Percentiles rank a stretch among this genome's conserved stretches.
Evolutionary conservation across 1,140 invertebrate species (phyloP).

Genomic region (Drosophila takahashii): DNA sequence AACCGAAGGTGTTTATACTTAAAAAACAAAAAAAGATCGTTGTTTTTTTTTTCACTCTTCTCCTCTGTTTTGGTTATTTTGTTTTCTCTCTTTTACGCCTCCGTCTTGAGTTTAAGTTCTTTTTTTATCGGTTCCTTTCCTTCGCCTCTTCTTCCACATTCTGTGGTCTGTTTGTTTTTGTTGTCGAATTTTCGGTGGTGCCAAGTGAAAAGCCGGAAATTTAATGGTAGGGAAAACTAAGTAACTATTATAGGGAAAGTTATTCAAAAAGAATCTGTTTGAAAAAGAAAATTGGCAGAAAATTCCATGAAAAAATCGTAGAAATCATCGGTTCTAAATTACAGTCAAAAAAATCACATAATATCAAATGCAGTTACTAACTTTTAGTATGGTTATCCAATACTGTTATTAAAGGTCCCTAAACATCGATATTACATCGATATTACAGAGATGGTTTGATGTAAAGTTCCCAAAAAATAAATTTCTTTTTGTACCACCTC

Average conservation of each 20-base stretch:
- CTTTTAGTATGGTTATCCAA: too few species aligned
- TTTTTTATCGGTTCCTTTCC: conserved; percentile 16
- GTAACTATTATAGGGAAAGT: conserved; percentile 36
- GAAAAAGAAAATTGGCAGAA: conserved; percentile 7
- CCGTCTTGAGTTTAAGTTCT: conserved; percentile 34
- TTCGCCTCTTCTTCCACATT: conserved; percentile 9
- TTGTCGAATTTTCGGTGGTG: conserved; percentile 29
- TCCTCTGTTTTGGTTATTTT: conserved; percentile 39
- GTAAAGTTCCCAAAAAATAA: too few species aligned
- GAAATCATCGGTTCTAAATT: neutral
- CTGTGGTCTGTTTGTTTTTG: conserved; percentile 31
- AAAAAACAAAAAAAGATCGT: conserved; percentile 22
- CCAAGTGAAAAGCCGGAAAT: conserved; percentile 46
- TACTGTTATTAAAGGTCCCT: neutral
- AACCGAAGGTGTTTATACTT: conserved; percentile 53
- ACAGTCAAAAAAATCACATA: too few species aligned
- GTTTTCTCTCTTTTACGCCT: conserved; percentile 31
- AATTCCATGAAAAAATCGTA: neutral
- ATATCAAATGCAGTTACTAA: too few species aligned
- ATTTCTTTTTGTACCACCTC: too few species aligned
- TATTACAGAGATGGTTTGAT: too few species aligned
- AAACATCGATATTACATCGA: neutral
- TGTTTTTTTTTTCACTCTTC: conserved; percentile 18
- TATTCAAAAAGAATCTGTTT: conserved; percentile 7
- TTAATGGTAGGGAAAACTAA: conserved; percentile 25